These are phyloP conservation scores for Hyla sarda DNA, from an alignment of 2,113 vertebrate species.

Conservation along the genomic window DNA sequence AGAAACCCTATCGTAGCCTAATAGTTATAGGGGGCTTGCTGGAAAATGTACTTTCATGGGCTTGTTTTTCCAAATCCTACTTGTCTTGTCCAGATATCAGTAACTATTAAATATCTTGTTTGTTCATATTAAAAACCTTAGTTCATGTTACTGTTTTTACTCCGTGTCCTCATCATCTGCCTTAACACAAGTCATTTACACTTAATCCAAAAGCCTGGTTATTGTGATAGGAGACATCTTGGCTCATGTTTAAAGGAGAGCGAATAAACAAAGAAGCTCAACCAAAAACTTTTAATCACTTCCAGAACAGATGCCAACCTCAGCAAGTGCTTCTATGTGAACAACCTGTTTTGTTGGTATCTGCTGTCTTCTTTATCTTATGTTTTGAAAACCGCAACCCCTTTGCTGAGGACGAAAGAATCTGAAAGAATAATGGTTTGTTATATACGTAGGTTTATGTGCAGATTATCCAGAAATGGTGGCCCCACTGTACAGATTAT, in stretches of 20 bases:
- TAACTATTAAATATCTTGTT: constrained; percentile 3
- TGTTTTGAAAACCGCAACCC: neutral
- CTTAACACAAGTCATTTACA: neutral
- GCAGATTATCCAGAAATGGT: neutral
- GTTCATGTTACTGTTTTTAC: constrained; percentile 6
- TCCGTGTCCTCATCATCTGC: neutral
- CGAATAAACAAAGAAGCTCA: neutral
- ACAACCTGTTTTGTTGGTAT: neutral
- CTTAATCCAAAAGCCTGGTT: constrained; percentile 19
- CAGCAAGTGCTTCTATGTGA: neutral
- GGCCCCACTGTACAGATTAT: neutral
- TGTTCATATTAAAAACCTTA: constrained; percentile 13
- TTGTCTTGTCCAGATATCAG: neutral
- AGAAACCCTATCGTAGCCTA: no score
- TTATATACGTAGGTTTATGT: neutral
- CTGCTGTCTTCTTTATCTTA: neutral
- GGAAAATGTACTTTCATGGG: no score
- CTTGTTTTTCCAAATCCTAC: no score
- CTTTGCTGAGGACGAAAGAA: neutral
- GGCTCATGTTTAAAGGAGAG: neutral
- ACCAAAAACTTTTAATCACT: constrained; percentile 5
- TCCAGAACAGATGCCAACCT: neutral
- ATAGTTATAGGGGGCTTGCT: no score
- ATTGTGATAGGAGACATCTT: constrained; percentile 17
- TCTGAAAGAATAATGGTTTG: neutral